Base-by-base conservation (phyloP, 64 coral and sea anemone species). In the Actinia tenebrosa region DNA sequence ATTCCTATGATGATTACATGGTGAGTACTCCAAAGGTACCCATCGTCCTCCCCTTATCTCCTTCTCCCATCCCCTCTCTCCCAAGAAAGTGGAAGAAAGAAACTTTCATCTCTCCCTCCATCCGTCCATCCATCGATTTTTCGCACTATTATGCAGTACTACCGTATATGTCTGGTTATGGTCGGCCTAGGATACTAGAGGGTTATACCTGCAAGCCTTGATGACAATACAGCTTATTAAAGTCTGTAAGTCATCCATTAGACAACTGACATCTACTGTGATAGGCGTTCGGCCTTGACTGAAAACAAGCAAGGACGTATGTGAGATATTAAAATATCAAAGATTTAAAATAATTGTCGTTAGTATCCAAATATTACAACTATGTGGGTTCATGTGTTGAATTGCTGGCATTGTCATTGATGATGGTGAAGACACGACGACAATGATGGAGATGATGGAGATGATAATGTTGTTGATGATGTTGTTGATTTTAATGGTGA, bases 221-320 rank as follows among this genome's bases (percentile, higher is more conserved):
- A 90, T 92, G 8, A 99, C 91, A 68, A 99, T 95, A 60, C 88
- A 80, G 47, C 86, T 88, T 10, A 99, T 80, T 37, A 99, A 95
- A 16, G 87, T 84, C 64, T 99, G 97, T 64, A 93, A 45, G 56
- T 93, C 83, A 81, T 89, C 92, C 72, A 89, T 81, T 4, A 93
- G 16, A 27, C 77, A 54, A 61, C 75, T 25, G 14, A 86, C 55
- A 23, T 50, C 19, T 22, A 58, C 10, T 44, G 66, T 16, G 42
- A 37, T 81, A n/a, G 69, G 27, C 10, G 23, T 16, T 75, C 69
- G 69, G 9, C 25, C 69, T 75, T 75, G 69, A 16, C 69, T 75
- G 25, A 1, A 27, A 75, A 75, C 69, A 66, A 7, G 14, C 7
- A 42, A 37, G n/a, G 42, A 75, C 16, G 56, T 11, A 75, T 75